Conservation (phyloP, 2,113 vertebrate genomes). For the Boulengeromyrus knoepffleri region DNA sequence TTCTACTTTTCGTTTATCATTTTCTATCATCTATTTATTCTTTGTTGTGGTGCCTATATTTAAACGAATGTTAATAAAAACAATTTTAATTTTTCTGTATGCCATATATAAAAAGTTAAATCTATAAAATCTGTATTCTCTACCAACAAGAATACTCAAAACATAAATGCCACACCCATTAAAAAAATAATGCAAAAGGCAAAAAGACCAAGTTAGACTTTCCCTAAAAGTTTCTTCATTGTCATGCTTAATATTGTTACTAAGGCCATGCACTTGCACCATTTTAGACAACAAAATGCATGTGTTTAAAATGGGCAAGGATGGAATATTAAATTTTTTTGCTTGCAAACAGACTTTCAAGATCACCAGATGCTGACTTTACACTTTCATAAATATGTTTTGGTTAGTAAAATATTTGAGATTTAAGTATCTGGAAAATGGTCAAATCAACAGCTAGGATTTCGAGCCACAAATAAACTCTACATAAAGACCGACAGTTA, state of each 20-base stretch:
- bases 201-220: neutral
- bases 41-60: neutral
- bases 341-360: neutral
- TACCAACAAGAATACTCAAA: neutral
- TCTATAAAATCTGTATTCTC: neutral
- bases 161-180: neutral
- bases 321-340: neutral
- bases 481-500: neutral
- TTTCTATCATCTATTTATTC: neutral
- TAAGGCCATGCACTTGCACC: neutral
- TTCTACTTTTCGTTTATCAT: neutral
- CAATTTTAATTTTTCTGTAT: neutral
- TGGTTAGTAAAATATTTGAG: neutral
- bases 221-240: neutral
- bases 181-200: neutral
- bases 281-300: neutral
- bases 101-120: neutral
- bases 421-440: neutral
- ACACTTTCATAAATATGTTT: neutral
- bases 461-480: neutral
- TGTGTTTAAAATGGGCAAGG: neutral
- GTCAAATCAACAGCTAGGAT: neutral
- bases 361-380: neutral
- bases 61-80: neutral
- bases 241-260: neutral